Percentiles rank a stretch among this genome's conserved stretches.
Conservation (phyloP, 1,140 invertebrate genomes). For the Trichonephila inaurata region DNA sequence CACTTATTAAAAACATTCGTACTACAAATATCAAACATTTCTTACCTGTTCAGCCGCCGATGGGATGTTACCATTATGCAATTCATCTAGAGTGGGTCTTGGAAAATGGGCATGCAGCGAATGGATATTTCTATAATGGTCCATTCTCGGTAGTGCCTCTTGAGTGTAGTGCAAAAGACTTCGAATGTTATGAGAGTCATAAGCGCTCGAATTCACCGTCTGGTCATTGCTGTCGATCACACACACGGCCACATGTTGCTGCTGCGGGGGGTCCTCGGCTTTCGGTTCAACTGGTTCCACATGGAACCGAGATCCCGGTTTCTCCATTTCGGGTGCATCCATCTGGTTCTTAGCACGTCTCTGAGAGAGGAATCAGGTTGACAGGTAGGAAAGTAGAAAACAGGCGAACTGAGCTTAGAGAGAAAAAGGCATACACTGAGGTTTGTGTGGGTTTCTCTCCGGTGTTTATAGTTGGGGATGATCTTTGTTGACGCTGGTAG, state of each 20-base stretch:
- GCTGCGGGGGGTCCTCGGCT: neutral
- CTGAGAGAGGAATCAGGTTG: neutral
- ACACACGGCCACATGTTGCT: neutral
- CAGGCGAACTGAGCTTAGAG: neutral
- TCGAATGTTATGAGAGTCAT: conserved; percentile 85
- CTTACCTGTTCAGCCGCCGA: conserved; percentile 49
- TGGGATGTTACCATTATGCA: conserved; percentile 84
- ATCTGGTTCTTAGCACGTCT: neutral
- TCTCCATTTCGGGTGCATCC: neutral
- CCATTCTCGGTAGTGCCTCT: conserved; percentile 93
- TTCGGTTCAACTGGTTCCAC: conserved; percentile 20
- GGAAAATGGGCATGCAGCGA: conserved; percentile 92
- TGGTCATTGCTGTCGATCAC: conserved; percentile 37
- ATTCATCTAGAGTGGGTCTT: conserved; percentile 93
- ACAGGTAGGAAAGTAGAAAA: neutral
- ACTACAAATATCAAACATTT: neutral
- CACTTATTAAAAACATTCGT: no score
- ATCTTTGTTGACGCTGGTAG: neutral
- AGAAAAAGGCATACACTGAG: neutral
- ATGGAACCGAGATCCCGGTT: conserved; percentile 22
- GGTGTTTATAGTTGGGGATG: neutral
- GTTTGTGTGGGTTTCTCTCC: neutral
- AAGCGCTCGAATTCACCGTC: conserved; percentile 21
- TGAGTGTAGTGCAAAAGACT: conserved; percentile 93
- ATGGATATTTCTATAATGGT: conserved; percentile 96